Conservation (phyloP, 2,113 vertebrate genomes). For the Lontra canadensis region DNA sequence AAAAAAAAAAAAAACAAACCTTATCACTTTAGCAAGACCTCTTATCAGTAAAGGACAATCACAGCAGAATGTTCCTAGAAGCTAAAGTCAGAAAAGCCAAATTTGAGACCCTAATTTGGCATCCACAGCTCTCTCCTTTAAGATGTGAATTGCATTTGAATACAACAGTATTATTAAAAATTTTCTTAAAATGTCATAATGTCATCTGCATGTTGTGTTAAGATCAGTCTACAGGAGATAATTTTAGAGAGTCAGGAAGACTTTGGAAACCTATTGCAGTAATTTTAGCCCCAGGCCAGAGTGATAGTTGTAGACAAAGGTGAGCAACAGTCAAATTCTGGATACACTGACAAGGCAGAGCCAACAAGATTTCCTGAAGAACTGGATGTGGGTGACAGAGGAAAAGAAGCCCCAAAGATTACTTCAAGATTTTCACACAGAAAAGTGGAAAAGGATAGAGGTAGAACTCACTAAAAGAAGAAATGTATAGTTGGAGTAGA, state of each 20-base stretch:
- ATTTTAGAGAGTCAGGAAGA: background rate
- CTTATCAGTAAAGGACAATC: background rate
- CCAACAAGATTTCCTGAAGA: background rate
- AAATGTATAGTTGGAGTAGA: background rate
- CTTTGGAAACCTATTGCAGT: background rate
- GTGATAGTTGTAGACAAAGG: background rate
- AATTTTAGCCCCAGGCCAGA: background rate
- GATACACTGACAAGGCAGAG: background rate
- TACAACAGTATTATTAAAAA: background rate
- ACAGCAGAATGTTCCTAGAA: background rate
- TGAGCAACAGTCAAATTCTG: background rate
- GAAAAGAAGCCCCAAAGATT: background rate
- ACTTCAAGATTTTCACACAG: background rate
- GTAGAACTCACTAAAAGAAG: background rate
- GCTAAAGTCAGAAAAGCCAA: background rate
- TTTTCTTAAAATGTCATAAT: background rate
- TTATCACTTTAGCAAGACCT: background rate
- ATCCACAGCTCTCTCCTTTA: background rate
- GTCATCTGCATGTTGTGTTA: background rate
- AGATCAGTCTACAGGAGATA: background rate
- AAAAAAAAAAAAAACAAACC: background rate
- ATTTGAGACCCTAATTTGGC: background rate
- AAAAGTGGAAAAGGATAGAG: background rate
- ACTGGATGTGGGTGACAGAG: background rate
- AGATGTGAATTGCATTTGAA: background rate